Evolutionary conservation across 2,797 vertebrate species (phyloP).

Genomic region (Molossus molossus): DNA sequence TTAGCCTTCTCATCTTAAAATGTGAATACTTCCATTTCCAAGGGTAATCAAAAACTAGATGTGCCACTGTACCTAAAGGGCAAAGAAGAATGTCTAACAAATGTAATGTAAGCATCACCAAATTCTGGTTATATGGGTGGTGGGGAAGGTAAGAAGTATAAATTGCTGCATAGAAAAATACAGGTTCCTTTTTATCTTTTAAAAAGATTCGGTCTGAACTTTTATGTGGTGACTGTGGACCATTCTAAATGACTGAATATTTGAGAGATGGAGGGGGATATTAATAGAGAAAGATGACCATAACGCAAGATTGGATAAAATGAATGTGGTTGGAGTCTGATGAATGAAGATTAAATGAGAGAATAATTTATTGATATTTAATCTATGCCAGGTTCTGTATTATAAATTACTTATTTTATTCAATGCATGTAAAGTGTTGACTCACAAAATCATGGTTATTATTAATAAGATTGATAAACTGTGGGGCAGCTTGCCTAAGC

Average conservation of each 20-base stretch:
- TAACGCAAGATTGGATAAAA: constrained; percentile 21
- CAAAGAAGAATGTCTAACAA: not conserved
- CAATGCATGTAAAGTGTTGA: constrained; percentile 16
- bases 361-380: constrained; percentile 55
- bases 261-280: constrained; percentile 10
- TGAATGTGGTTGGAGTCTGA: not conserved
- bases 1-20: not conserved
- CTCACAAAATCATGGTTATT: constrained; percentile 25
- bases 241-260: not conserved
- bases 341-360: constrained; percentile 15
- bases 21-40: not conserved
- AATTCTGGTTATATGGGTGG: not conserved
- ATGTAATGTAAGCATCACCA: not conserved
- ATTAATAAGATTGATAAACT: constrained; percentile 11
- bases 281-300: not conserved
- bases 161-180: not conserved
- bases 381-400: not conserved
- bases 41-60: not conserved
- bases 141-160: not conserved
- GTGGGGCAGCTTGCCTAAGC: not conserved
- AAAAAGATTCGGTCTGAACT: not conserved
- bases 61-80: not conserved
- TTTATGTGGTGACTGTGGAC: not conserved
- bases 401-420: constrained; percentile 46
- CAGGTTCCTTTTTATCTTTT: not conserved